Evolutionary conservation across 1,140 invertebrate species (phyloP).

Genomic region (Sycophaga agraensis): DNA sequence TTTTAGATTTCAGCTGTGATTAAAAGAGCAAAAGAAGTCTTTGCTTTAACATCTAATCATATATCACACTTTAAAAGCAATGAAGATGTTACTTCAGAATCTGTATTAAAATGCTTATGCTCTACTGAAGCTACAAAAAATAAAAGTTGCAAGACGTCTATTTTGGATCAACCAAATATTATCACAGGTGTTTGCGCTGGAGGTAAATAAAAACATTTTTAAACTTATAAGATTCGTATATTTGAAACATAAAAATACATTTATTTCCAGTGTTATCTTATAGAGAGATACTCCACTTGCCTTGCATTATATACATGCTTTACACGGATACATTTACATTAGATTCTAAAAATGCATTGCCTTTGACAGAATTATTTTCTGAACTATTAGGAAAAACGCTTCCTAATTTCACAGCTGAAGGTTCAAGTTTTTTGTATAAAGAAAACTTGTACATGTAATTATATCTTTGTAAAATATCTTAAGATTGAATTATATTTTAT

Average conservation of each 20-base stretch:
- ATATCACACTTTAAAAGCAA: slow-evolving; percentile 42
- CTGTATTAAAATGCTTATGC: slow-evolving; percentile 42
- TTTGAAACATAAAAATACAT: slow-evolving; percentile 25
- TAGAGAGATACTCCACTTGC: slow-evolving; percentile 43
- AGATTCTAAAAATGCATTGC: slow-evolving; percentile 43
- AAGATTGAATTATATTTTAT: slow-evolving; percentile 21
- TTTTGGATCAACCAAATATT: slow-evolving; percentile 50
- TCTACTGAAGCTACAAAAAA: slow-evolving; percentile 34
- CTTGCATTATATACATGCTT: slow-evolving; percentile 42
- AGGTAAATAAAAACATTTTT: slow-evolving; percentile 39
- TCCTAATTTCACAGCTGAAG: slow-evolving; percentile 32
- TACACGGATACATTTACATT: slow-evolving; percentile 47
- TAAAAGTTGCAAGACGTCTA: slow-evolving; percentile 26
- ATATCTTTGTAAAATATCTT: too few species aligned
- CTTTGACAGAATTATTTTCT: slow-evolving; percentile 45
- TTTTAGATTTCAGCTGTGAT: slow-evolving; percentile 45
- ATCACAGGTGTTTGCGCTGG: slow-evolving; percentile 48
- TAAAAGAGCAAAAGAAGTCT: slow-evolving; percentile 36
- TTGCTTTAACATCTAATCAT: slow-evolving; percentile 41
- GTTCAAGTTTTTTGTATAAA: slow-evolving; percentile 49
- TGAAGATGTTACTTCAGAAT: slow-evolving; percentile 32
- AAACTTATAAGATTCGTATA: slow-evolving; percentile 16
- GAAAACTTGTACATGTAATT: slow-evolving; percentile 53
- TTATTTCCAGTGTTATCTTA: slow-evolving; percentile 46
- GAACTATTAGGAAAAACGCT: slow-evolving; percentile 35